Percentiles rank a stretch among this genome's conserved stretches.
Conservation (phyloP, 1,140 invertebrate genomes). For the Choristoneura fumiferana region DNA sequence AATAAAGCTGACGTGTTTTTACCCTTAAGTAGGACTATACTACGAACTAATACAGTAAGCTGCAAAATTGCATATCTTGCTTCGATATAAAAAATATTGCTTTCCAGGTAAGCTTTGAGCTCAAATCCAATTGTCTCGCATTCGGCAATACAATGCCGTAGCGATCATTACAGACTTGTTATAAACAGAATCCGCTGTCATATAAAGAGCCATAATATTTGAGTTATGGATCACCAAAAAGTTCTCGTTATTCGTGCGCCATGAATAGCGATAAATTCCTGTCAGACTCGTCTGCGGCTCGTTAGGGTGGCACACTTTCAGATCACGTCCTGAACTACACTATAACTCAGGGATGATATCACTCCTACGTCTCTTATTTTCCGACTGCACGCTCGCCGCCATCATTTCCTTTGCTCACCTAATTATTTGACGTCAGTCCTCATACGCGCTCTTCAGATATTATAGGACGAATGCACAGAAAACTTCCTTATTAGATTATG, state of each 20-base stretch:
- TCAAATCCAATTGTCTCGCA: background rate
- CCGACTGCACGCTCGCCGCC: background rate
- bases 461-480: too few species aligned
- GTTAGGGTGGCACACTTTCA: background rate
- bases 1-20: too few species aligned
- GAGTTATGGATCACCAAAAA: background rate
- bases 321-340: slow-evolving; percentile 16
- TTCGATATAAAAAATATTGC: too few species aligned
- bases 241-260: background rate
- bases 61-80: too few species aligned
- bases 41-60: too few species aligned
- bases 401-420: slow-evolving; percentile 14
- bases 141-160: slow-evolving; percentile 2
- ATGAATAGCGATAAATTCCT: background rate
- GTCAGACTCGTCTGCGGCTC: background rate
- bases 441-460: background rate
- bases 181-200: slow-evolving; percentile 1
- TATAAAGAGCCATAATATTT: slow-evolving; percentile 7
- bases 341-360: slow-evolving; percentile 15
- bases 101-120: too few species aligned
- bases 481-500: too few species aligned
- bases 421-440: slow-evolving; percentile 1
- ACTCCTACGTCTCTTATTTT: slow-evolving; percentile 6
- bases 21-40: too few species aligned
- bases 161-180: background rate